Evolutionary conservation across 1,140 invertebrate genomes (phyloP), one percentile per base, ranked within the genome.

Genomic region (Saccostrea cuccullata): DNA sequence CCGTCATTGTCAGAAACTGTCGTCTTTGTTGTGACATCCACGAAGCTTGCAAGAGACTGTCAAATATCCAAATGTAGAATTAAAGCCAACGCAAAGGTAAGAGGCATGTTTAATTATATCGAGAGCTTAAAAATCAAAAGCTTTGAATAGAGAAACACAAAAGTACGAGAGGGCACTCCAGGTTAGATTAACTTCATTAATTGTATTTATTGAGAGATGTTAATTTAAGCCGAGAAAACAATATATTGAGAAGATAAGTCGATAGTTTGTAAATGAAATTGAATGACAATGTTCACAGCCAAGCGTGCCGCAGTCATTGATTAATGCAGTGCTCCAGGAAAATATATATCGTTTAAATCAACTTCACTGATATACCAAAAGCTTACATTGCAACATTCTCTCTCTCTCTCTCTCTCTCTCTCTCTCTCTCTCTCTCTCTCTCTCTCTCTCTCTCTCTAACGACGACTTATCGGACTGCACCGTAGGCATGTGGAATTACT

Each of bases 381-480:
- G 8, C 23, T 30, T 77, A 30, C n/a, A 26, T 40, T 15, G 11
- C 26, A 13, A 8, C 13, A 12, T 77, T 77, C 70, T 77, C 23
- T 30, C 70, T 77, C 26, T 77, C 70, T 77, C 70, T 77, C 70
- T 77, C 70, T 77, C 26, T 77, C 67, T 73, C 67, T 73, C 67
- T 73, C 67, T 26, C 67, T 73, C 67, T 73, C 70, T 77, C 23
- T 30, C 70, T 77, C 26, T 77, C 70, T 77, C 70, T 77, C 70
- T 77, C 70, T 77, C 26, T 77, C 67, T 73, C 67, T 73, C 67
- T 73, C 67, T 26, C 67, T 73, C 67, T 73, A 20, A 20, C 58
- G 58, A 60, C 13, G 58, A 60, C 1, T 4, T 64, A 64, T 20
- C 6, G 58, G n/a, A 20, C 58, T 64, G 17, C 58, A 20, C 6